Evolutionary conservation across 2,888 invertebrate genomes (phyloP), one percentile per base, ranked within the genome.

Genomic region (Chymomyza caudatula): DNA sequence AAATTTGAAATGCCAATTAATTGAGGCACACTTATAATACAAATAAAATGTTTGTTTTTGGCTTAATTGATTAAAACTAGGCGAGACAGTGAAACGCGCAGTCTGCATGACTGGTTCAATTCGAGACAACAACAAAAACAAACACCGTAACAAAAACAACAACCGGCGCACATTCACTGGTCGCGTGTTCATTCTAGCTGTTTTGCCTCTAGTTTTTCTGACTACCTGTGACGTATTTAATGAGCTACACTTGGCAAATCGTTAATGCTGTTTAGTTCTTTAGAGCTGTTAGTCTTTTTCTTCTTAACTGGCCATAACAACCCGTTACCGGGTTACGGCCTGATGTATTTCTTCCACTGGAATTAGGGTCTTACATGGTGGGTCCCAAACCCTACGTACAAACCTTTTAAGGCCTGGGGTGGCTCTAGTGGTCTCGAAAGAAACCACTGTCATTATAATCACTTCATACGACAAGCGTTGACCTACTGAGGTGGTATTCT

Each of bases 101-200:
- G 20, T 20, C 51, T 4, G 51, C 22, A 22, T 13, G 19, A 20
- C 19, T 20, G 23, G 47, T n/a, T 15, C 1, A 5, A 20, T 8
- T 49, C 67, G 73, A 67, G 73, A 67, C 72, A 72, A 62, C 73
- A 60, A 63, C 47, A 62, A 66, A 56, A 17, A 17, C 63, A 68
- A 66, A 69, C 47, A 67, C 37, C 60, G 19, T 61, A 70, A 58
- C 23, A 59, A 60, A 42, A 69, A 65, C 55, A 73, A 71, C 47
- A 57, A 67, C 56, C 63, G 67, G 73, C 73, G 73, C 63, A 62
- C 29, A 20, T 51, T 17, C 43, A 54, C 17, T 20, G 37, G 37
- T 63, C 63, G 44, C 17, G 37, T 20, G 51, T 43, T 56, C 25
- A 55, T 64, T 52, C 29, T 29, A 62, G 47, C 61, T 60, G 49